Evolutionary conservation across 2,888 invertebrate species (phyloP).

Genomic region (Clunio marinus): DNA sequence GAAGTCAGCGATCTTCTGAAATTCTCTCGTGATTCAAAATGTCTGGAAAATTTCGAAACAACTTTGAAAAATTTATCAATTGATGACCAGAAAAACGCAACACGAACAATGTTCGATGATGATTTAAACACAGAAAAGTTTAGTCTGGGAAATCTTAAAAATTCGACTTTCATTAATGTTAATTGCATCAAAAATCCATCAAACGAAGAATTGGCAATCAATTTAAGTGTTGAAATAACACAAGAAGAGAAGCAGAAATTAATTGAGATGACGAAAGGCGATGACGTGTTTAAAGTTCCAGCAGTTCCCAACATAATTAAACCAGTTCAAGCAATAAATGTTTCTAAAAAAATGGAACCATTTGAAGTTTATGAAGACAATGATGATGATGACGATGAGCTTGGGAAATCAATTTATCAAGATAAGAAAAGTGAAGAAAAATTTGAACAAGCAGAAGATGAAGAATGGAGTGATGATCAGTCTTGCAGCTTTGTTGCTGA

Average conservation of each 20-base stretch:
- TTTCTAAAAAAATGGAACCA: too few relatives aligned
- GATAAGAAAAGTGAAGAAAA: slow-evolving; percentile 53
- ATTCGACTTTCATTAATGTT: slow-evolving; percentile 22
- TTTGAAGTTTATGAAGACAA: slow-evolving; percentile 39
- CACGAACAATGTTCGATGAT: slow-evolving; percentile 13
- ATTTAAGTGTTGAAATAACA: not conserved
- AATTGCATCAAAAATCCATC: too few relatives aligned
- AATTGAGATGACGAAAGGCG: not conserved
- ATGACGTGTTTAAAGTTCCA: slow-evolving; percentile 16
- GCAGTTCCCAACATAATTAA: not conserved
- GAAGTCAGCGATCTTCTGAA: slow-evolving; percentile 22
- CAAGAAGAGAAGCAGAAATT: not conserved
- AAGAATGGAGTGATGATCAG: slow-evolving; percentile 54
- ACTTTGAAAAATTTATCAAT: too few relatives aligned
- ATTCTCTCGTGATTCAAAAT: too few relatives aligned
- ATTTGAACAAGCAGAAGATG: slow-evolving; percentile 65
- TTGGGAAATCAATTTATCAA: slow-evolving; percentile 47
- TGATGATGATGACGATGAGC: slow-evolving; percentile 36
- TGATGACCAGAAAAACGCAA: not conserved
- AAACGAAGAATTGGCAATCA: not conserved
- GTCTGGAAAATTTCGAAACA: too few relatives aligned
- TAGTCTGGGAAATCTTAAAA: not conserved
- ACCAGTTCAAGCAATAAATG: not conserved
- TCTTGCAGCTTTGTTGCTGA: slow-evolving; percentile 13
- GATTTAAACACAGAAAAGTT: slow-evolving; percentile 29